Conservation (phyloP, 2,888 invertebrate species). For the Hyles lineata region DNA sequence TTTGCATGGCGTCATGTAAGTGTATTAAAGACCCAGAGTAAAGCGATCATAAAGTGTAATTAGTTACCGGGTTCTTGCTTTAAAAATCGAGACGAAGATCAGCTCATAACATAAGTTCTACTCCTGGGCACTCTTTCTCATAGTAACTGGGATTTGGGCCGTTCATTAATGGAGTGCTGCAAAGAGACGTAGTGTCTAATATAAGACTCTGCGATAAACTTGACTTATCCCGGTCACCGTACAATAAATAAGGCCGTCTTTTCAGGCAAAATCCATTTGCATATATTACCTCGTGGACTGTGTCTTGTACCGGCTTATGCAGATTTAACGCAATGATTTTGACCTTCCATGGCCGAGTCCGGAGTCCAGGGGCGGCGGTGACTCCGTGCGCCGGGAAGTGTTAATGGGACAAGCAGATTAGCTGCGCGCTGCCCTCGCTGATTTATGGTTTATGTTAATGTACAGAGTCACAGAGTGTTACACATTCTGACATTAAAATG, state of each 20-base stretch:
- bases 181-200: too few relatives aligned
- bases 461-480: not conserved
- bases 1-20: too few relatives aligned
- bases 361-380: not conserved
- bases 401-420: conserved; percentile 9
- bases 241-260: not conserved
- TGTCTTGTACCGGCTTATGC: not conserved
- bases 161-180: too few relatives aligned
- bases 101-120: too few relatives aligned
- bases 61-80: too few relatives aligned
- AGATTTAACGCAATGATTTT: not conserved
- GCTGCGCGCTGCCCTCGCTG: not conserved
- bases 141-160: too few relatives aligned
- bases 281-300: not conserved
- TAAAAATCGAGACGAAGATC: too few relatives aligned
- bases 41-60: too few relatives aligned
- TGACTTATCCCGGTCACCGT: too few relatives aligned
- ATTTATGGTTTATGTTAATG: conserved; percentile 12
- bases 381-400: not conserved
- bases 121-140: too few relatives aligned
- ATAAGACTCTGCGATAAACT: too few relatives aligned
- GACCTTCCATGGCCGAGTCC: not conserved
- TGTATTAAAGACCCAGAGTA: too few relatives aligned
- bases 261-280: not conserved
- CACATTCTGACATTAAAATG: not conserved